Evolutionary conservation across 2,888 invertebrate species (phyloP).

Genomic region (Dynastes maya): DNA sequence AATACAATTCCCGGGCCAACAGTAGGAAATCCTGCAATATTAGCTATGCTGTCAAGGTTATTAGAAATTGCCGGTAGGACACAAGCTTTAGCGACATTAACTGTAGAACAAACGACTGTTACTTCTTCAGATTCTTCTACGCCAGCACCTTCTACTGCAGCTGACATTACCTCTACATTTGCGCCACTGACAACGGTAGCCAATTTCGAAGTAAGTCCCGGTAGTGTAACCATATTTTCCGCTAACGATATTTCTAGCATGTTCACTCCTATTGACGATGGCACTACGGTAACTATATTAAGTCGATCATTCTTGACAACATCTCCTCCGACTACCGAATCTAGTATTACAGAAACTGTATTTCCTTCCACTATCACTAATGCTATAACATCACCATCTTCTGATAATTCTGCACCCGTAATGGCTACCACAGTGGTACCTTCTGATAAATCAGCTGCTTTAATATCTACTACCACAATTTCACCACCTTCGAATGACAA

Average conservation of each 20-base stretch:
- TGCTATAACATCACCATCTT: slow-evolving; percentile 36
- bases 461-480: slow-evolving; percentile 14
- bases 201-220: slow-evolving; percentile 68
- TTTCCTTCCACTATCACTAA: slow-evolving; percentile 44
- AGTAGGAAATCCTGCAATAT: slow-evolving; percentile 26
- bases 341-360: slow-evolving; percentile 44
- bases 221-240: slow-evolving; percentile 66
- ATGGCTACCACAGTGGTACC: slow-evolving; percentile 42
- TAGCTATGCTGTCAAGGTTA: slow-evolving; percentile 43
- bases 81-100: slow-evolving; percentile 70
- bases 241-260: slow-evolving; percentile 67
- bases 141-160: slow-evolving; percentile 50
- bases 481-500: slow-evolving; percentile 38
- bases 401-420: slow-evolving; percentile 42
- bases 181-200: slow-evolving; percentile 59
- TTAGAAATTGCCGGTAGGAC: slow-evolving; percentile 54
- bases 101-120: slow-evolving; percentile 69
- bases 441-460: slow-evolving; percentile 21
- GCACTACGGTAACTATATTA: slow-evolving; percentile 72
- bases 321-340: slow-evolving; percentile 48
- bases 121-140: slow-evolving; percentile 66
- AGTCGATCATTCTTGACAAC: slow-evolving; percentile 70
- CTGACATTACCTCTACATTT: slow-evolving; percentile 66
- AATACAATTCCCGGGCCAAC: slow-evolving; percentile 35
- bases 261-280: slow-evolving; percentile 72